A percentile compares a stretch with the other conserved stretches of the same genome.
Conservation (phyloP, 2,888 invertebrate species). For the Bembecia ichneumoniformis region DNA sequence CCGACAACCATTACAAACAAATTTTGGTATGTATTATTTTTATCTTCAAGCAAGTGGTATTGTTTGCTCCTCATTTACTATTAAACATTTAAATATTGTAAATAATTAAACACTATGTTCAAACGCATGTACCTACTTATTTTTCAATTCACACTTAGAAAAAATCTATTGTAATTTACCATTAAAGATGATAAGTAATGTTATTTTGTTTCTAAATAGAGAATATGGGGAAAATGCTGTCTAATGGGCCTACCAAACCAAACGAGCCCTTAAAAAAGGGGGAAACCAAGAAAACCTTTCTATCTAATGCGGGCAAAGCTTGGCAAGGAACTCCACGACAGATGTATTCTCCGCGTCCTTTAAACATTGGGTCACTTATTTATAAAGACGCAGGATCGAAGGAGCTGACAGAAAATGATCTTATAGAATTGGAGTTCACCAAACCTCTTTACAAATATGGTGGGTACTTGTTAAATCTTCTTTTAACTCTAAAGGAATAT, state of each 20-base stretch:
- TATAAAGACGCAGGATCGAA: conserved; percentile 30
- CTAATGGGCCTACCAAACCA: conserved; percentile 43
- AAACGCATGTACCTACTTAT: not conserved
- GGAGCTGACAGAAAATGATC: conserved; percentile 14
- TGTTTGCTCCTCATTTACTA: too few species aligned
- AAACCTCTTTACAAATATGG: conserved; percentile 43
- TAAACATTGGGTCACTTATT: conserved; percentile 46
- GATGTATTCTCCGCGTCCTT: conserved; percentile 41
- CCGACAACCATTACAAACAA: conserved; percentile 44
- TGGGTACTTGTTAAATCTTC: conserved; percentile 11
- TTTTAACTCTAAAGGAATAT: too few species aligned
- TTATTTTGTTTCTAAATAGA: conserved; percentile 27
- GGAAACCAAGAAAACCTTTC: conserved; percentile 49
- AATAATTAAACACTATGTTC: not conserved
- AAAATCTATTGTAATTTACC: not conserved
- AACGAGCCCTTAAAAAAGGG: conserved; percentile 51
- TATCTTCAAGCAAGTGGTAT: not conserved
- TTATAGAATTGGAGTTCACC: conserved; percentile 49
- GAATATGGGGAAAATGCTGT: conserved; percentile 49
- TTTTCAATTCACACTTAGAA: not conserved
- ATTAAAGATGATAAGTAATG: not conserved
- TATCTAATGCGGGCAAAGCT: conserved; percentile 50
- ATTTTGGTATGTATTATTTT: conserved; percentile 36
- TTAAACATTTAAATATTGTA: too few species aligned
- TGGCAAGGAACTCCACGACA: conserved; percentile 47